Percentiles rank a stretch among this genome's conserved stretches.
phyloP scores from a whole-genome alignment of 2,888 invertebrate genomes.

The Margaritifera margaritifera region DNA sequence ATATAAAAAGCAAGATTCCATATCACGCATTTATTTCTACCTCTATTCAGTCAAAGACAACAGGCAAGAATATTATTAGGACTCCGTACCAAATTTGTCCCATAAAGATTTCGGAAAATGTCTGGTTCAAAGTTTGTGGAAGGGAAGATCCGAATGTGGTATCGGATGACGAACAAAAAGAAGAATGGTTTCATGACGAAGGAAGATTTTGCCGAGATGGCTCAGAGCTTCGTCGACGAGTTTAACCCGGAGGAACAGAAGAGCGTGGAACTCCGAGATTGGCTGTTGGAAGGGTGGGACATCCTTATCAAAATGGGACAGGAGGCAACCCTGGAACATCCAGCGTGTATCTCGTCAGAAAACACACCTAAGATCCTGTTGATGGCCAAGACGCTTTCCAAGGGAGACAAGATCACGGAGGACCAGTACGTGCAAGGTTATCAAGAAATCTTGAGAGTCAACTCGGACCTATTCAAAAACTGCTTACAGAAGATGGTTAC shows the following conservation, averaged over 20 bases:
- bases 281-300: conserved; percentile 54
- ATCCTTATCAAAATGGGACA: conserved; percentile 30
- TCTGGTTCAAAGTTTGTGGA: conserved; percentile 23
- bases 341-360: conserved; percentile 15
- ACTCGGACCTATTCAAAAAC: conserved; percentile 37
- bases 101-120: too few species aligned
- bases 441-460: conserved; percentile 38
- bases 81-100: too few species aligned
- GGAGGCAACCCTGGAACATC: conserved; percentile 16
- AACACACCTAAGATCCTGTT: conserved; percentile 34
- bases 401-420: conserved; percentile 44
- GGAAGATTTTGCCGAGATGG: conserved; percentile 45
- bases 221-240: conserved; percentile 43
- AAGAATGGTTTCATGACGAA: conserved; percentile 45
- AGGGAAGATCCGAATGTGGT: conserved; percentile 51
- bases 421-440: conserved; percentile 50
- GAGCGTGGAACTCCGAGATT: conserved; percentile 39
- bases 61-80: too few species aligned
- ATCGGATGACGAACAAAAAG: conserved; percentile 50
- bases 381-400: conserved; percentile 37
- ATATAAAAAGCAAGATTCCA: too few species aligned
- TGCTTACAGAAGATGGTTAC: conserved; percentile 49
- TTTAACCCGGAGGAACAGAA: conserved; percentile 40
- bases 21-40: too few species aligned
- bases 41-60: too few species aligned